Base-by-base conservation (phyloP, 1,140 invertebrate genomes). In the Subanguina moxae region DNA sequence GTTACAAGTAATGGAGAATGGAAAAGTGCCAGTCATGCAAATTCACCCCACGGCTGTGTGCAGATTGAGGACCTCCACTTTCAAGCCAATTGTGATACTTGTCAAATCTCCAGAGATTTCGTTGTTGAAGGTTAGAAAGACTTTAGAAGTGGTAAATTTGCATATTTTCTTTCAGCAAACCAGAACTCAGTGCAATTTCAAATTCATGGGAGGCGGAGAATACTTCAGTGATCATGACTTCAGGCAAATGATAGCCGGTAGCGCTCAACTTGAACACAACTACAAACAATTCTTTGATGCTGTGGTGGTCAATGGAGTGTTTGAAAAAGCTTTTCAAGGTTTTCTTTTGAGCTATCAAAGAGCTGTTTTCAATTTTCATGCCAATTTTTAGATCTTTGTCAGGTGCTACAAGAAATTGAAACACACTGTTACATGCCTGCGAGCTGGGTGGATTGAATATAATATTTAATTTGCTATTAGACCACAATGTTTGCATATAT, bases 201-300 rank as follows among this genome's bases (percentile, higher is more conserved):
- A 66, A 5, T 58, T 64, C 45, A 30, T 64, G 3, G 42, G 32
- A 1, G n/a, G 23, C 7, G 17, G 48, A 13, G 17, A 15, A 11
- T 57, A 38, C 27, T 69, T 74, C 28, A 70, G 17, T 28, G 92
- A 96, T 80, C 91, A 94, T 67, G 92, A 97, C 82, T 90, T 96
- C 76, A 85, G 89, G 28, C 91, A 94, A 70, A 95, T 97, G 74
- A 86, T 96, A 21, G 88, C 89, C 76, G 90, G 89, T 64, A 89
- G 90, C 5, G 88, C 90, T 57, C 88, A 93, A 77, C 94, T 98
- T 76, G 92, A 96, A 82, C 93, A 91, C 77, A 86, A 91, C 30
- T 97, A 95, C 84, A 90, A 91, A 5, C 94, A 97, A 84, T 89
- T 90, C 78, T 96, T 96, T 83, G 94, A 98, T 84, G 90, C 91